Conservation (phyloP, 2,113 vertebrate species). For the Suricata suricatta region DNA sequence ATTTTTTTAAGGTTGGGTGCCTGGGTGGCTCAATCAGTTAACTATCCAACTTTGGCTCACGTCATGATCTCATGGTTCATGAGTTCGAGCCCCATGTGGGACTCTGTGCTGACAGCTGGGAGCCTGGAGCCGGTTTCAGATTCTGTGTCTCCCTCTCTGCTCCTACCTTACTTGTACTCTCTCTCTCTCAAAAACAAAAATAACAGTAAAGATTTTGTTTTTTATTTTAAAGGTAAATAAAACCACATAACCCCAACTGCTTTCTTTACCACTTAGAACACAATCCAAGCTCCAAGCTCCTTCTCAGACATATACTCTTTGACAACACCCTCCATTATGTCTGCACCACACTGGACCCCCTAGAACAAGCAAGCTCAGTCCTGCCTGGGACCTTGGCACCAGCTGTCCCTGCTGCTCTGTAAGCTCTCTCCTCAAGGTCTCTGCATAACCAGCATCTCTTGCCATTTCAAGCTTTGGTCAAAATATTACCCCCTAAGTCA, state of each 20-base stretch:
- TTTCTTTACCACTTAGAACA: not conserved
- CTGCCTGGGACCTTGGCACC: fast-evolving
- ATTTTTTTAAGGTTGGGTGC: not conserved
- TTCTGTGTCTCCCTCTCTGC: no score
- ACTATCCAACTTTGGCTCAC: no score
- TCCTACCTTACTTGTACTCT: no score
- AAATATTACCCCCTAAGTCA: not conserved
- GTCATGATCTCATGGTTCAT: no score
- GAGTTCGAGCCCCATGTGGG: no score
- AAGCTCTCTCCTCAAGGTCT: not conserved
- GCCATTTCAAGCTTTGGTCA: not conserved
- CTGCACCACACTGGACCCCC: no score
- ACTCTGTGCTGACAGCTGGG: no score
- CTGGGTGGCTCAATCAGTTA: no score
- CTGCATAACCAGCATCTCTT: not conserved
- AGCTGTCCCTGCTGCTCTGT: not conserved
- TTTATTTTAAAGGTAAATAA: not conserved
- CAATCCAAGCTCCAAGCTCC: not conserved
- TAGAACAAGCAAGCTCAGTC: not conserved
- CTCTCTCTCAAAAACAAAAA: no score
- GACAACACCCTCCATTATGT: not conserved
- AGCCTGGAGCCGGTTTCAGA: no score
- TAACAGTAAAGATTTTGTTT: no score
- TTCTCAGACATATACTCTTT: not conserved
- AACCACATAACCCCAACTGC: not conserved